phyloP scores from a whole-genome alignment of 2,113 vertebrate genomes.

The Riparia riparia region DNA sequence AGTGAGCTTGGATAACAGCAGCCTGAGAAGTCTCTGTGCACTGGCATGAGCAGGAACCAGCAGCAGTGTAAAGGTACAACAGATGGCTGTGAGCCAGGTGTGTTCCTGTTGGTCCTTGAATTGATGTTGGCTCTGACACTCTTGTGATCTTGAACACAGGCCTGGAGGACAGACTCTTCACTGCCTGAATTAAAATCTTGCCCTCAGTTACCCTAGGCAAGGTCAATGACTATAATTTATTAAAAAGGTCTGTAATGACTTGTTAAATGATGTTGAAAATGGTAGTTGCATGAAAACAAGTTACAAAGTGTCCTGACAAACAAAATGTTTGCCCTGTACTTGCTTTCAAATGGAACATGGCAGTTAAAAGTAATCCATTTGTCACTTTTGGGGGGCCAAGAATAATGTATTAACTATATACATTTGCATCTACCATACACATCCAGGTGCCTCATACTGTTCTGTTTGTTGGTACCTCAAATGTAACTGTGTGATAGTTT shows the following conservation, averaged over 20 bases:
- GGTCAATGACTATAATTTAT: constrained; percentile 44
- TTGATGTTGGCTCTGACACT: background rate
- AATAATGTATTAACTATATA: background rate
- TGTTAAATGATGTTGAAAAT: constrained; percentile 55
- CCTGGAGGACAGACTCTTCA: constrained; percentile 33
- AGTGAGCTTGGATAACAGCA: background rate
- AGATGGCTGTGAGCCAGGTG: constrained; percentile 11
- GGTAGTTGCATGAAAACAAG: background rate
- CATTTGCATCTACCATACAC: background rate
- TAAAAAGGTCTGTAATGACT: constrained; percentile 28
- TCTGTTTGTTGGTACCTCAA: background rate
- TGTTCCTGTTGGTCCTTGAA: background rate
- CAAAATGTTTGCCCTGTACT: background rate
- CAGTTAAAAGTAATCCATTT: background rate
- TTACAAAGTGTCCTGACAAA: background rate
- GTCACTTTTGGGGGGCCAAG: background rate
- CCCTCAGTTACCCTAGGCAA: constrained; percentile 12
- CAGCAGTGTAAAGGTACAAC: background rate
- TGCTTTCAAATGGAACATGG: background rate
- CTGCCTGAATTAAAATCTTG: constrained; percentile 18
- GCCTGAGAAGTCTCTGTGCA: background rate
- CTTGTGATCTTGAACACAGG: background rate
- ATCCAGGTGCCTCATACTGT: background rate
- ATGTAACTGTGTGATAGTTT: background rate
- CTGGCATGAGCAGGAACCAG: background rate